Base-by-base conservation (phyloP, 53 echinoderm and acorn worm species). In the Holothuria scabra region DNA sequence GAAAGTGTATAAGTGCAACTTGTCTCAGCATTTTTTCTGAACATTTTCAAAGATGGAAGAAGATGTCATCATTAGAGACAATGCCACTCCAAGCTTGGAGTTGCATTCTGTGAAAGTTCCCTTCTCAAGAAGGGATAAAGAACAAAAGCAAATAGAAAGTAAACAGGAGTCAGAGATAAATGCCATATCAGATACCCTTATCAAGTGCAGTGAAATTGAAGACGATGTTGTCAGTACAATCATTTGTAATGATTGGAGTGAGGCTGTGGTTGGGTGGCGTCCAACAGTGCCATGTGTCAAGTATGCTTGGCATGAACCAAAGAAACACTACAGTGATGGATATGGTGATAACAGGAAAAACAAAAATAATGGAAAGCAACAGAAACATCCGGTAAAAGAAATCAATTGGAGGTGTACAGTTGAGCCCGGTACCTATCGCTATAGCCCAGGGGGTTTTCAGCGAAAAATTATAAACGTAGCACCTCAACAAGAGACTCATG, bases 391-490 rank as follows among this genome's bases (percentile, higher is more conserved):
- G 12, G 21, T 38, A 23, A 83, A 91, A 29, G 84, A 80, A 13
- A 80, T 83, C 34, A 87, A 91, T 13, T 95, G 95, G 95, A 90
- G 88, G 78, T 69, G 85, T 2, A 91, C 90, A 23, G 83, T 96
- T 1, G 93, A 96, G 38, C 96, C 96, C 33, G 90, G 88, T 13
- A 96, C 96, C 8, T 96, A 92, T 60, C 75, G 93, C 30, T 96
- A 96, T 63, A 85, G 90, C 22, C 92, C 90, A 13, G 79, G 84
- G 20, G 79, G 84, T 2, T 66, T 82, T 46, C 88, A 85, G 57
- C 86, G 79, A 5, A 85, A 84, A 34, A 85, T 68, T 23, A 28
- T 81, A 1, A 81, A 89, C 46, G 69, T 85, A 46, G 66, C 65
- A 66, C 84, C 83, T 48, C 59, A 60, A 0, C 66, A 79, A 18